A percentile compares a stretch with the other conserved stretches of the same genome.
Evolutionary conservation across 2,888 invertebrate species (phyloP).

Genomic region (Mythimna impura): DNA sequence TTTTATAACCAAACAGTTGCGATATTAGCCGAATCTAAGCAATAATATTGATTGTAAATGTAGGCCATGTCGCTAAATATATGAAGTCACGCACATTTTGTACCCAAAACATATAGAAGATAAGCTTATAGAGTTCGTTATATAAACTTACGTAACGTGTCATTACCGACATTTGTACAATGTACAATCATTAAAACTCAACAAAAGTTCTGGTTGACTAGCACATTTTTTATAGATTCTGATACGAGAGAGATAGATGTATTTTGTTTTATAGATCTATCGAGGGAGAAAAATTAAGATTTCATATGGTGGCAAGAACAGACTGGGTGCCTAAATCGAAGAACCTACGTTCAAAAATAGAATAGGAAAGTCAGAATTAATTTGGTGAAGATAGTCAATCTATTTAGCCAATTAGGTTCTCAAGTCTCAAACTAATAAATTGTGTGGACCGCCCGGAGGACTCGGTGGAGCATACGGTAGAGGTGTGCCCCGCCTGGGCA

Average conservation of each 20-base stretch:
- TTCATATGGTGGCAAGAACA: not conserved
- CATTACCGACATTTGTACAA: not conserved
- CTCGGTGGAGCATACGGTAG: too few species aligned
- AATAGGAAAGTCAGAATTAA: too few species aligned
- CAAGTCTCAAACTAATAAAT: not conserved
- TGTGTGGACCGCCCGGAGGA: too few species aligned
- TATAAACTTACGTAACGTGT: constrained; percentile 7
- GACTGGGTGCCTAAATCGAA: not conserved
- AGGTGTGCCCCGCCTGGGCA: too few species aligned
- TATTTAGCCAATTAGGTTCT: not conserved
- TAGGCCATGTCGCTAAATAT: constrained; percentile 41
- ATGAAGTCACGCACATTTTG: constrained; percentile 24
- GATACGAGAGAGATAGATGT: too few species aligned
- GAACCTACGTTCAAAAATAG: not conserved
- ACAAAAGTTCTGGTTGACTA: not conserved
- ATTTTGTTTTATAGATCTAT: too few species aligned
- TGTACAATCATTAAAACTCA: not conserved
- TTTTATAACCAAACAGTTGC: constrained; percentile 11
- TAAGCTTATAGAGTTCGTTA: constrained; percentile 16
- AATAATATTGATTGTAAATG: constrained; percentile 53
- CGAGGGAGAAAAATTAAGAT: too few species aligned
- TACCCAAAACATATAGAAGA: constrained; percentile 21
- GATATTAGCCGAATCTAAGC: constrained; percentile 38
- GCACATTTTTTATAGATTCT: too few species aligned
- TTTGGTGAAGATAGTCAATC: too few species aligned